These are phyloP conservation scores for Apodemus speciosus DNA, from an alignment of 2,113 vertebrate species.

Conservation along the genomic window DNA sequence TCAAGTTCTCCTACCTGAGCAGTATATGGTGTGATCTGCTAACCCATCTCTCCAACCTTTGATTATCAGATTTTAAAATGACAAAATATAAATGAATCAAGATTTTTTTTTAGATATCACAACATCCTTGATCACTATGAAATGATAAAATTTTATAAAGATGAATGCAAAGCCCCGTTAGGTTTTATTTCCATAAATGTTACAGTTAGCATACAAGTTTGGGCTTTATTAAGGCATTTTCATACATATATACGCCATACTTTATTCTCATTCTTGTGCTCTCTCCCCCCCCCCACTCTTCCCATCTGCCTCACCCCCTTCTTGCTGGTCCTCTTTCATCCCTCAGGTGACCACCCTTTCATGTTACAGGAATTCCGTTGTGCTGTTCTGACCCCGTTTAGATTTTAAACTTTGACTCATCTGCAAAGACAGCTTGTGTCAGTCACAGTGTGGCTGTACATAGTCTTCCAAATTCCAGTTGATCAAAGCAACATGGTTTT, in stretches of 20 bases:
- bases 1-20: neutral
- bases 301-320: neutral
- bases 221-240: neutral
- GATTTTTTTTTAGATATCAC: neutral
- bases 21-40: neutral
- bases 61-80: neutral
- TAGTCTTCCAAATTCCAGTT: neutral
- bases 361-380: neutral
- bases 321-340: neutral
- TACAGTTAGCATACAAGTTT: neutral
- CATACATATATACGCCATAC: no score
- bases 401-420: constrained; percentile 4
- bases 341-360: neutral
- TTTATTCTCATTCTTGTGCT: neutral
- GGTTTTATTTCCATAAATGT: neutral
- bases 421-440: neutral
- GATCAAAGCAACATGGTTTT: neutral
- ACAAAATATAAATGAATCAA: neutral
- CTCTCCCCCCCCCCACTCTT: no score
- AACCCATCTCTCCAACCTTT: neutral
- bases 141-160: neutral
- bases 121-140: neutral
- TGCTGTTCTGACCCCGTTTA: neutral
- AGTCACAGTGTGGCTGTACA: neutral
- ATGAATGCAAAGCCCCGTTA: neutral